A percentile compares a stretch with the other conserved stretches of the same genome.
Conservation (phyloP, 2,113 vertebrate species). For the Rhabdornis inornatus region DNA sequence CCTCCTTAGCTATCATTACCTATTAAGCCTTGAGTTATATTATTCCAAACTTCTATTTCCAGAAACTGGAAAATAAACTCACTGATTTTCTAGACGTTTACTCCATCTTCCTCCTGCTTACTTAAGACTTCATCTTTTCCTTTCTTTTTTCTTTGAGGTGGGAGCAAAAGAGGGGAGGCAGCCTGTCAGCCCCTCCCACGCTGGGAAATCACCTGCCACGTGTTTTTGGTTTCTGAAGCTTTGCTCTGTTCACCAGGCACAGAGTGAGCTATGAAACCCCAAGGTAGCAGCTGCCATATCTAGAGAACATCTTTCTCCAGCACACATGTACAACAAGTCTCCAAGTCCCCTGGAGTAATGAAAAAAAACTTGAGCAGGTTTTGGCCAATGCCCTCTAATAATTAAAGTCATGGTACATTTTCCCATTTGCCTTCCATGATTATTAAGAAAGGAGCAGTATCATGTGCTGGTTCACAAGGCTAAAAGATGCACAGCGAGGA, state of each 20-base stretch:
- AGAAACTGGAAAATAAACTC: accelerated
- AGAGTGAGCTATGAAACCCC: not conserved
- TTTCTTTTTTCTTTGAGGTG: not conserved
- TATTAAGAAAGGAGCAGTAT: not conserved
- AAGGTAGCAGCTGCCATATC: not conserved
- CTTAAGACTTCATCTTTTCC: not conserved
- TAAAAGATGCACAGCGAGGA: not conserved
- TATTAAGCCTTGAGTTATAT: not conserved
- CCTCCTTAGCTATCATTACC: not conserved
- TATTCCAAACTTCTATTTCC: not conserved
- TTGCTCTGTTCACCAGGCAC: not conserved
- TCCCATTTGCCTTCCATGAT: not conserved
- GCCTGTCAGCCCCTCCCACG: not conserved
- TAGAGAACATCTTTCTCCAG: not conserved
- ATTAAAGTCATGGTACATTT: not conserved
- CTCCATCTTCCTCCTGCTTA: not conserved
- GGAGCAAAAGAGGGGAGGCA: not conserved
- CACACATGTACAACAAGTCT: not conserved
- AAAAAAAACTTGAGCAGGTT: not conserved
- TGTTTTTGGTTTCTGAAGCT: not conserved
- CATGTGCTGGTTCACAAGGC: not conserved
- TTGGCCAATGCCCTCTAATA: not conserved
- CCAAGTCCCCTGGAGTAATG: not conserved
- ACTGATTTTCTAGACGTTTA: not conserved
- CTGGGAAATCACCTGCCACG: not conserved